Conservation (phyloP, 2,888 invertebrate genomes). For the Lobophora halterata region DNA sequence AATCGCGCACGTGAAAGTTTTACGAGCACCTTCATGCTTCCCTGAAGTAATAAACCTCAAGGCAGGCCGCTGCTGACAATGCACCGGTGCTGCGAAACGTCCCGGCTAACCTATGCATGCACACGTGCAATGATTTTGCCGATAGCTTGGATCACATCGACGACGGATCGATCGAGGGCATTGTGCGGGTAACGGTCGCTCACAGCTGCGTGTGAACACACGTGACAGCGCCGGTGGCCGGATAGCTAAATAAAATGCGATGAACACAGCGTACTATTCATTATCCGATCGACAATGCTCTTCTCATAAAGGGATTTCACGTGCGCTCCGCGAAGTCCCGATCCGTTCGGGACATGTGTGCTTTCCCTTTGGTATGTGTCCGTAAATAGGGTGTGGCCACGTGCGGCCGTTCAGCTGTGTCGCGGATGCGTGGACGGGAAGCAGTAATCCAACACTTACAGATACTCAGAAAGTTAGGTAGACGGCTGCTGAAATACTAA, state of each 20-base stretch:
- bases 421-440: slow-evolving; percentile 78
- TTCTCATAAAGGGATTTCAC: slow-evolving; percentile 79
- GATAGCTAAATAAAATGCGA: slow-evolving; percentile 80
- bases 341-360: slow-evolving; percentile 79
- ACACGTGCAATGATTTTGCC: slow-evolving; percentile 74
- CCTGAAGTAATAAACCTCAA: slow-evolving; percentile 67
- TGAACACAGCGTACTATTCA: slow-evolving; percentile 72
- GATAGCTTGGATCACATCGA: slow-evolving; percentile 71
- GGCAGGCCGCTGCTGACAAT: slow-evolving; percentile 56
- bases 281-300: slow-evolving; percentile 75
- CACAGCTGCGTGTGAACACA: slow-evolving; percentile 77
- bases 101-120: slow-evolving; percentile 62
- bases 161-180: slow-evolving; percentile 78
- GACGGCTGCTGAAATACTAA: slow-evolving; percentile 40
- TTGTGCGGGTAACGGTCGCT: slow-evolving; percentile 79
- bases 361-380: slow-evolving; percentile 75
- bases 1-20: slow-evolving; percentile 79
- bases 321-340: slow-evolving; percentile 77
- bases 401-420: slow-evolving; percentile 78
- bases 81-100: slow-evolving; percentile 64
- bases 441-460: slow-evolving; percentile 74
- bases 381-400: slow-evolving; percentile 81
- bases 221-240: slow-evolving; percentile 76
- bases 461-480: slow-evolving; percentile 56
- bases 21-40: slow-evolving; percentile 75